These are phyloP conservation scores for Papilio gigon DNA, from an alignment of 2,888 invertebrate genomes.

Conservation along the genomic window DNA sequence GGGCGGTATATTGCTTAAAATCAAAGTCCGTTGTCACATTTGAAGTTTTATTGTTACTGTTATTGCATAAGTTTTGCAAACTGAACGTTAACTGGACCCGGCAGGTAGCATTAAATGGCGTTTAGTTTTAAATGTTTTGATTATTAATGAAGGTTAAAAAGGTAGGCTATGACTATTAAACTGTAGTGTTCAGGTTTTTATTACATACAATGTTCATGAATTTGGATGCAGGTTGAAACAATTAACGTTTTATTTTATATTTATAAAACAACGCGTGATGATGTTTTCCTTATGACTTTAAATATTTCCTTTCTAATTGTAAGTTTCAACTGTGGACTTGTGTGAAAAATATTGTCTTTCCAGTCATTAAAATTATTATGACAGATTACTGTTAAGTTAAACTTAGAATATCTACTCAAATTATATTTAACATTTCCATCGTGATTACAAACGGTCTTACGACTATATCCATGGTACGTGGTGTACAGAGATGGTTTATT, in stretches of 20 bases:
- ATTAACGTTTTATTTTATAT: background rate
- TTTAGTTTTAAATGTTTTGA: conserved; percentile 39
- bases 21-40: conserved; percentile 36
- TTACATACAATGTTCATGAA: conserved; percentile 5
- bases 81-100: conserved; percentile 32
- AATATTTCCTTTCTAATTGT: too few species aligned
- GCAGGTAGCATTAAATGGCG: conserved; percentile 37
- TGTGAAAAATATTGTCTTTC: too few species aligned
- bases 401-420: background rate
- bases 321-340: too few species aligned
- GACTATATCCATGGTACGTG: background rate
- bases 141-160: conserved; percentile 37
- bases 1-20: conserved; percentile 33
- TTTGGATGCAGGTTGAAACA: background rate
- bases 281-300: too few species aligned
- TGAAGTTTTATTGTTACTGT: conserved; percentile 37
- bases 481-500: background rate
- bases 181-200: conserved; percentile 17
- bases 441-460: background rate
- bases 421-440: background rate
- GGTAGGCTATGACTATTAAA: conserved; percentile 27
- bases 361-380: too few species aligned
- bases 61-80: conserved; percentile 35
- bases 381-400: background rate
- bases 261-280: background rate